Percentiles rank a stretch among this genome's conserved stretches.
phyloP scores from a whole-genome alignment of 2,113 vertebrate species.

The Lycaon pictus region DNA sequence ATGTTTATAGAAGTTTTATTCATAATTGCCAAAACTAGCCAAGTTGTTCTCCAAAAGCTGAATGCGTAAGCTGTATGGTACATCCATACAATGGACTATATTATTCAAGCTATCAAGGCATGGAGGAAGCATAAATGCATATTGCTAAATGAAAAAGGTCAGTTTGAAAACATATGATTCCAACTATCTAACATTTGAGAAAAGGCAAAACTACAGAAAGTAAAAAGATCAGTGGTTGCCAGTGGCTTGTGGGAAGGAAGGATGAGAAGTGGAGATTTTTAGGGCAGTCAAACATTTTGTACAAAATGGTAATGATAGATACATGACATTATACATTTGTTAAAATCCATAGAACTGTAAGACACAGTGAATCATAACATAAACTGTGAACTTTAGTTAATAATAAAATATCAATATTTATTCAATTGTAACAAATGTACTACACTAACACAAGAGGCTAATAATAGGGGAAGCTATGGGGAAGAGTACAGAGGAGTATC shows the following conservation, averaged over 20 bases:
- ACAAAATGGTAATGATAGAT: neutral
- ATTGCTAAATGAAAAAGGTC: neutral
- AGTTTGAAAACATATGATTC: neutral
- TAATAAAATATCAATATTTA: slow-evolving; percentile 7
- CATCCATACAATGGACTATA: neutral
- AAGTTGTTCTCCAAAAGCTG: slow-evolving; percentile 22
- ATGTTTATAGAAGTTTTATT: slow-evolving; percentile 34
- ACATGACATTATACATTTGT: neutral
- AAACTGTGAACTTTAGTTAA: slow-evolving; percentile 1
- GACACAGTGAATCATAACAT: neutral
- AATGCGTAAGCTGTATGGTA: neutral
- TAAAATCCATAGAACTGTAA: neutral
- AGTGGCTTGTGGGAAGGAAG: neutral
- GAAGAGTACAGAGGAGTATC: neutral
- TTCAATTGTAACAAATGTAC: neutral
- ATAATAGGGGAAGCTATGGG: neutral
- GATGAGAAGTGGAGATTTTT: neutral
- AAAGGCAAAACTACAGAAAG: neutral
- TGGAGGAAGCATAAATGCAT: neutral
- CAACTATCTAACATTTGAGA: neutral
- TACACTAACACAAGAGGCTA: neutral
- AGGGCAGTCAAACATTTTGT: neutral
- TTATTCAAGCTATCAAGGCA: neutral
- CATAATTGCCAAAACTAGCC: neutral
- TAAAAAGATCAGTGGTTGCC: neutral